phyloP scores from a whole-genome alignment of 1,140 invertebrate species.

The Cotesia glomerata region DNA sequence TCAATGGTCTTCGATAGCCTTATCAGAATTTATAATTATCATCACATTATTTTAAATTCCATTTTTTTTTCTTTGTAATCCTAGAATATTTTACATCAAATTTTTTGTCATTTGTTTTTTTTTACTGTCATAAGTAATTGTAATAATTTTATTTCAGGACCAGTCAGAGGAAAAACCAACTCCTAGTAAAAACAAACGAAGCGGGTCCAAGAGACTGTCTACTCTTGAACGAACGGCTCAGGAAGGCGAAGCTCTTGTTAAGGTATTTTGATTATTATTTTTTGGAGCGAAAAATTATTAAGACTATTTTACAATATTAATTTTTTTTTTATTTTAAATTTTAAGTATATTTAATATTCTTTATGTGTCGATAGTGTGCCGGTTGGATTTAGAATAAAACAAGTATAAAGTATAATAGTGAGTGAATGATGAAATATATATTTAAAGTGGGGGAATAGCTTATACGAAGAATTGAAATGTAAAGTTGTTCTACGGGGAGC shows the following conservation, averaged over 20 bases:
- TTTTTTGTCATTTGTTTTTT: constrained; percentile 23
- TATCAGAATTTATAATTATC: constrained; percentile 20
- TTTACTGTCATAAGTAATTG: background rate
- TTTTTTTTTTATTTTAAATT: too few species aligned
- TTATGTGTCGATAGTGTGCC: too few species aligned
- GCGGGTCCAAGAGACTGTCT: constrained; percentile 59
- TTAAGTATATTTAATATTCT: too few species aligned
- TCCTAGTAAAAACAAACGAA: constrained; percentile 58
- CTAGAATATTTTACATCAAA: background rate
- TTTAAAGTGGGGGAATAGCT: too few species aligned
- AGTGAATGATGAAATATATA: too few species aligned
- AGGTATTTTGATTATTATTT: constrained; percentile 45
- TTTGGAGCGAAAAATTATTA: too few species aligned
- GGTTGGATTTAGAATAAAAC: too few species aligned
- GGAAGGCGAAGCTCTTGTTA: constrained; percentile 61
- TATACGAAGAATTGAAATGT: too few species aligned
- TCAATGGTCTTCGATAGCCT: constrained; percentile 45
- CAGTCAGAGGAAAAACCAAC: constrained; percentile 57
- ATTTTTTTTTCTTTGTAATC: constrained; percentile 9
- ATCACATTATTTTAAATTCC: background rate
- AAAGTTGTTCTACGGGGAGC: too few species aligned
- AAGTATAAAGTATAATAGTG: too few species aligned
- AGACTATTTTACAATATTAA: too few species aligned
- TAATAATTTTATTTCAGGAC: constrained; percentile 53
- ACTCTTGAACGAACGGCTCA: constrained; percentile 60